phyloP scores from a whole-genome alignment of 2,113 vertebrate species.

The Cervus canadensis region DNA sequence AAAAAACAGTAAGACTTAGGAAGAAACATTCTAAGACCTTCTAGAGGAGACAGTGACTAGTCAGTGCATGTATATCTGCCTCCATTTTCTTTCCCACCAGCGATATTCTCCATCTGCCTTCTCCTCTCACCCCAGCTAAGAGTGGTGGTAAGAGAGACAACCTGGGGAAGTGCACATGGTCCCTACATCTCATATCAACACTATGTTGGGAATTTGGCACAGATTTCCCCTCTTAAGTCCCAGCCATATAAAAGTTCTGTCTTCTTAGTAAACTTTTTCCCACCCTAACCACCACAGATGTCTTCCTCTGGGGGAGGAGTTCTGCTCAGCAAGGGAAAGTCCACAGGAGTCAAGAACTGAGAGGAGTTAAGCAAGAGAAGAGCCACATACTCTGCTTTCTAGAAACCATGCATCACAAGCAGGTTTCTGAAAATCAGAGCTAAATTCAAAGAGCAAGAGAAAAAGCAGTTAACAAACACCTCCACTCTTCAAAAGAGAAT shows the following conservation, averaged over 20 bases:
- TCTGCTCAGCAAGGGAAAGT: slow-evolving; percentile 28
- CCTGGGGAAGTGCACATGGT: background rate
- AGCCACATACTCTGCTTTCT: background rate
- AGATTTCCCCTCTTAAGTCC: slow-evolving; percentile 15
- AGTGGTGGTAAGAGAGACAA: background rate
- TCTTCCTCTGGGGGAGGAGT: background rate
- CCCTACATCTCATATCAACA: background rate
- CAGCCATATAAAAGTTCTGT: background rate
- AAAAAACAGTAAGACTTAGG: slow-evolving; percentile 42
- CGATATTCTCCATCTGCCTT: background rate
- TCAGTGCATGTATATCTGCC: background rate
- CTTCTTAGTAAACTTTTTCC: slow-evolving; percentile 31
- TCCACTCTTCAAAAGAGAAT: slow-evolving; percentile 21
- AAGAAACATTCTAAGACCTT: background rate
- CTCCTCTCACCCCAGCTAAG: background rate
- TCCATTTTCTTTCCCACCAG: background rate
- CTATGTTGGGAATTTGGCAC: slow-evolving; percentile 1
- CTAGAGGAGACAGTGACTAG: background rate
- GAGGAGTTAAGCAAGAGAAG: background rate
- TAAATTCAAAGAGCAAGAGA: slow-evolving; percentile 11
- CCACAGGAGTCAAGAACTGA: background rate
- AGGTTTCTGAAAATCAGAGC: background rate
- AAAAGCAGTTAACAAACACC: background rate
- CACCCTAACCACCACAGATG: background rate
- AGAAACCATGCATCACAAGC: background rate